Base-by-base conservation (phyloP, 1,140 invertebrate species). In the Drosophila lowei region DNA sequence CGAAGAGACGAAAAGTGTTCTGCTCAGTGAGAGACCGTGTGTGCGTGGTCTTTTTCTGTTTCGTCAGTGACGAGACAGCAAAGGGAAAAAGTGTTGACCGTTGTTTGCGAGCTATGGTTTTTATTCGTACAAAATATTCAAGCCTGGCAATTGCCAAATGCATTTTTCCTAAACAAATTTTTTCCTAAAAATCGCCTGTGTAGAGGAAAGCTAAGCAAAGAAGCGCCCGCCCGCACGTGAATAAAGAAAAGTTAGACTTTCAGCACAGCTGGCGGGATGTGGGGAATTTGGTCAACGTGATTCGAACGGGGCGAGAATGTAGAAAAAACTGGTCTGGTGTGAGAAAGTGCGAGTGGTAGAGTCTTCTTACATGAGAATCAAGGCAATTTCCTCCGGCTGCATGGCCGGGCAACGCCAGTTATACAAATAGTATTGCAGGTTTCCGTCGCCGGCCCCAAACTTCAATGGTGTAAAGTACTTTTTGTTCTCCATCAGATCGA, bases 401-500 rank as follows among this genome's bases (percentile, higher is more conserved):
- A 99, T 98, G 73, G 95, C 94, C 28, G 98, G 97, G 93, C 98
- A 99, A 91, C 97, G 96, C 99, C 99, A 99, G 92, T 99, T 99
- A 92, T 99, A 99, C 72, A 99, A 93, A 93, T 99, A 99, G 93
- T 99, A 99, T 93, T 99, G 99, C 53, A 99, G 94, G 93, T 99
- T 99, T 34, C 99, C 99, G 93, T 99, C 99, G 49, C 99, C 99
- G 75, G 99, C 97, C 15, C 99, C 99, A 92, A 99, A 99, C 92
- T 99, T 99, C 6, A 99, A 92, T 42, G 96, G 95, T 90, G 98
- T 96, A 89, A 99, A 93, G 92, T 99, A 99, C 85, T 97, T 94
- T 88, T 97, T 96, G 92, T 99, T 99, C 63, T 99, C 98, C 99
- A 99, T 99, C 71, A 99, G 93, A 93, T 99, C 98, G 54, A 99